Evolutionary conservation across 2,797 vertebrate genomes (phyloP).

Genomic region (Dicrostonyx torquatus): DNA sequence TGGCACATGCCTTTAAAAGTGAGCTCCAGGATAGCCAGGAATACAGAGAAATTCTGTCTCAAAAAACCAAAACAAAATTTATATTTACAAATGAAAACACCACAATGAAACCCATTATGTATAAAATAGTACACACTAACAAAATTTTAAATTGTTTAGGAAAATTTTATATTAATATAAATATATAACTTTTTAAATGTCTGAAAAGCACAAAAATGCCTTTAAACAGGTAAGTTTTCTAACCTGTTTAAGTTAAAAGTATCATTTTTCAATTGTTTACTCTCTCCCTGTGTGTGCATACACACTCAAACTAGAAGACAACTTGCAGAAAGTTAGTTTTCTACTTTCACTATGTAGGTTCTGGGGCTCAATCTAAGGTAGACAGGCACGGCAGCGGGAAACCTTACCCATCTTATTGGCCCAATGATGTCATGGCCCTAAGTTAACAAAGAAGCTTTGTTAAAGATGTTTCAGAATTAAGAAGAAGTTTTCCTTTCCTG

Average conservation of each 20-base stretch:
- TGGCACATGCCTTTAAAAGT: background rate
- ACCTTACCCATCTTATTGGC: background rate
- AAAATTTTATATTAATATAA: background rate
- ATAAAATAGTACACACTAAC: background rate
- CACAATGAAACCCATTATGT: background rate
- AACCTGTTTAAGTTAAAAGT: too few species aligned
- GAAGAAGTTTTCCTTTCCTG: background rate
- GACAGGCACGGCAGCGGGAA: background rate
- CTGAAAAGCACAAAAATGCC: slow-evolving; percentile 12
- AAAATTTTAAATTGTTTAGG: background rate
- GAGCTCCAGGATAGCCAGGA: background rate
- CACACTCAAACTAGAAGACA: background rate
- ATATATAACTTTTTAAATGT: background rate
- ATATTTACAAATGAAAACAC: background rate
- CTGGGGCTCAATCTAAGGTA: background rate
- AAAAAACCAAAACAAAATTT: background rate
- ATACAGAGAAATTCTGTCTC: background rate
- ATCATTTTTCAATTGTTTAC: background rate
- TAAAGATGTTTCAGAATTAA: background rate
- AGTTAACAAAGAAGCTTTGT: background rate
- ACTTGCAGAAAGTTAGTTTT: background rate
- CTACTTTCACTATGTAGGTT: background rate
- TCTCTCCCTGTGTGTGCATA: background rate
- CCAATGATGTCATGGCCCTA: background rate
- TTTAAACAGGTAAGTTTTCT: background rate